phyloP scores from a whole-genome alignment of 2,113 vertebrate species.

The Arenaria interpres region DNA sequence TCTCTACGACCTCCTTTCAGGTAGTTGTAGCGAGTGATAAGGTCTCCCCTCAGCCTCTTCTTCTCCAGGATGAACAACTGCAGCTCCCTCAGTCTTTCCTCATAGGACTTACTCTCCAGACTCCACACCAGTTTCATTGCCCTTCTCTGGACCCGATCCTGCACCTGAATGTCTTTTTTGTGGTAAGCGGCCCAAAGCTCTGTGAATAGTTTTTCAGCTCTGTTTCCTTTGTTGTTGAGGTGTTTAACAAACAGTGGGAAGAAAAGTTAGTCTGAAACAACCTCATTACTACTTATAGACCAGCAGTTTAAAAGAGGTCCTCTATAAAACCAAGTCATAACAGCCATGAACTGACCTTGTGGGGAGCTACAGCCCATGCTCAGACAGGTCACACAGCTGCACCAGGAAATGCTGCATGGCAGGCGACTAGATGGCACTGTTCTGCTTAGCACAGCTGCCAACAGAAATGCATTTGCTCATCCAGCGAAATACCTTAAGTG shows the following conservation, averaged over 20 bases:
- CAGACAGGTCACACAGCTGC: not conserved
- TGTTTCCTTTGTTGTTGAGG: not conserved
- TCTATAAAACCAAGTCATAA: not conserved
- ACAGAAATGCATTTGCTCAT: not conserved
- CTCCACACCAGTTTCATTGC: no score
- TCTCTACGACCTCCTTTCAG: no score
- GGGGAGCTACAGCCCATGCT: not conserved
- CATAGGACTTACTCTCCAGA: no score
- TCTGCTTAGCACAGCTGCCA: not conserved
- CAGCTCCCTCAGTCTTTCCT: no score
- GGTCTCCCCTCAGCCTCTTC: no score
- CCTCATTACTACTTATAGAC: not conserved
- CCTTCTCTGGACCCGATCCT: no score
- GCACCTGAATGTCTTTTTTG: no score
- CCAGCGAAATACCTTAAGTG: not conserved
- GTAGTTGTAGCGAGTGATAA: no score
- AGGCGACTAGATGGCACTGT: constrained; percentile 19
- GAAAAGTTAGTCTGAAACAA: not conserved
- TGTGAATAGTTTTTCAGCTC: not conserved
- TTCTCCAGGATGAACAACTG: no score
- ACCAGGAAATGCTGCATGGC: rapidly evolving
- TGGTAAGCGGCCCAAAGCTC: not conserved
- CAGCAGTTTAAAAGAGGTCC: not conserved
- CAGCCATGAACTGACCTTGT: not conserved
- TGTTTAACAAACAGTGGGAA: not conserved